Base-by-base conservation (phyloP, 2,888 invertebrate genomes). In the Nyleta sp. region DNA sequence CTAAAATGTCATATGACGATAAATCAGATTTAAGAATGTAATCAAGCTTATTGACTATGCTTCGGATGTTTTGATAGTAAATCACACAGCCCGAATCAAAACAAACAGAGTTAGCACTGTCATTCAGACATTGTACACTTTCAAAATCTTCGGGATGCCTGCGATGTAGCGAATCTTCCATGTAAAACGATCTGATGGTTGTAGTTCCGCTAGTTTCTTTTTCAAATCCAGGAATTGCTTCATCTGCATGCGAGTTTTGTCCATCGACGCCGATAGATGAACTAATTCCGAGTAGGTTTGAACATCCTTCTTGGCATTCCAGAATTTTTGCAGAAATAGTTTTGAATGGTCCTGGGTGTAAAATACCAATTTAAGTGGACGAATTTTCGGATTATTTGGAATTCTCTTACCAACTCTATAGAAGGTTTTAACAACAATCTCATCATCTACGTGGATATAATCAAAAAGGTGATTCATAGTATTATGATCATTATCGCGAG, bases 271-370 rank as follows among this genome's bases (percentile, higher is more conserved):
- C 31, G 24, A 2, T 1, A n/a, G 8, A 0, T 5, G n/a, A 11
- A 17, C n/a, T n/a, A 52, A 31, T 22, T 52, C 33, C 8, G 50
- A 17, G 15, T 31, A 52, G 15, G 4, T 10, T 3, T 2, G 13
- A 2, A 8, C 13, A 31, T 52, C 50, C 17, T 13, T 52, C 33
- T 22, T 31, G 2, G 24, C 8, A 2, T 13, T 2, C 50, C 31
- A 52, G 33, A 52, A 52, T 31, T 33, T 52, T n/a, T 22, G n/a
- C 17, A 52, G 50, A 15, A 52, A 52, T 5, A 52, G 24, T n/a
- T 10, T 48, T 1, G 18, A 2, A 24, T 48, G 18, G 2, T 24
- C 48, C 48, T 48, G 13, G n/a, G 7, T 7, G 5, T n/a, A 5
- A 48, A 48, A 48, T 22, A 48, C 7, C 5, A 48, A 8, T 48